phyloP scores from a whole-genome alignment of 2,888 invertebrate species.

The Ischnura elegans region DNA sequence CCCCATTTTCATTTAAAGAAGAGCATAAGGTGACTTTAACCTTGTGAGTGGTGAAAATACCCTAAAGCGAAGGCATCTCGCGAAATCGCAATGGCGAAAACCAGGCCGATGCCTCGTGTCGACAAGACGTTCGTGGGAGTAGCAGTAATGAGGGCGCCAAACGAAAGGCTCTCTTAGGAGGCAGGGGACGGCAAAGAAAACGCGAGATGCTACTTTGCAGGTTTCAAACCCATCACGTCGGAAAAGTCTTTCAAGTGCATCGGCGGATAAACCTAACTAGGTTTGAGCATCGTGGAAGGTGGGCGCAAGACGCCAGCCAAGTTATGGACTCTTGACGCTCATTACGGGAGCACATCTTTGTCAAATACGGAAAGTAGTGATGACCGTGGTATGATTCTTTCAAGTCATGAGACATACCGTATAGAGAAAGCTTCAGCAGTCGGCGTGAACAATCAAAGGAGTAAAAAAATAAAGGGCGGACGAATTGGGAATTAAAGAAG shows the following conservation, averaged over 20 bases:
- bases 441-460: too few relatives aligned
- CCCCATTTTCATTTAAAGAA: background rate
- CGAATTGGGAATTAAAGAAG: too few relatives aligned
- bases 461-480: too few relatives aligned
- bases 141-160: background rate
- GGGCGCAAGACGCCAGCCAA: background rate
- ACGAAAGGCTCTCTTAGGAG: background rate
- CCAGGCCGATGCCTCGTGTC: background rate
- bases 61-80: background rate
- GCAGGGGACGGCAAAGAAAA: background rate
- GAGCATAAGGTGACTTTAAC: background rate
- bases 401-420: too few relatives aligned
- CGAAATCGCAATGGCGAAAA: background rate
- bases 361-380: too few relatives aligned
- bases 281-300: background rate
- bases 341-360: too few relatives aligned
- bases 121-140: background rate
- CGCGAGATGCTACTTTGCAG: conserved; percentile 13
- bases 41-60: background rate
- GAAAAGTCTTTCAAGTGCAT: conserved; percentile 51
- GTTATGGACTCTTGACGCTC: too few relatives aligned
- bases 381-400: too few relatives aligned
- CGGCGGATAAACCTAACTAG: background rate
- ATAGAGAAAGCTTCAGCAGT: too few relatives aligned
- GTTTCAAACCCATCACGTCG: conserved; percentile 9